Evolutionary conservation across 1,140 invertebrate genomes (phyloP).

Genomic region (Nephotettix cincticeps): DNA sequence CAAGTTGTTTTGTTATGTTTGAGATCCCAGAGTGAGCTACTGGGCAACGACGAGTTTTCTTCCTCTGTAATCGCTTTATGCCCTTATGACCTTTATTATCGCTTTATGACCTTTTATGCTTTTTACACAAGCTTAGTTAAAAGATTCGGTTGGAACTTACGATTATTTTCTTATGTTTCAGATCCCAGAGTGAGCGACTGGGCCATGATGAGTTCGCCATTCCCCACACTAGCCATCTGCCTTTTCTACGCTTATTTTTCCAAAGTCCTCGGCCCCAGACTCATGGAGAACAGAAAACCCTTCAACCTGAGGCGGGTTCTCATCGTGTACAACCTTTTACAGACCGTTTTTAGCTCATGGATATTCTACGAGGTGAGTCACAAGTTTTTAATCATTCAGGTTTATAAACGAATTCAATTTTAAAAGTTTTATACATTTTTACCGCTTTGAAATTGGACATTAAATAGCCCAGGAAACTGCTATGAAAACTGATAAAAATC

Average conservation of each 20-base stretch:
- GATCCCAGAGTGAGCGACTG: slow-evolving; percentile 88
- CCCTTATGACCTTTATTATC: slow-evolving; percentile 80
- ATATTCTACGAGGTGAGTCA: slow-evolving; percentile 85
- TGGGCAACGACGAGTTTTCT: slow-evolving; percentile 92
- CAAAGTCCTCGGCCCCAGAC: slow-evolving; percentile 75
- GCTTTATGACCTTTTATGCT: too few relatives aligned
- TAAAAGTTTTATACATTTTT: too few relatives aligned
- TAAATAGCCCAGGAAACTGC: too few relatives aligned
- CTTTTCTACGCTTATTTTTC: slow-evolving; percentile 83
- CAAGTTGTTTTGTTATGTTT: too few relatives aligned
- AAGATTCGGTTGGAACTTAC: too few relatives aligned
- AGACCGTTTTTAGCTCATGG: slow-evolving; percentile 88
- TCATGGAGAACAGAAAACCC: slow-evolving; percentile 90
- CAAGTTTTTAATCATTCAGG: too few relatives aligned
- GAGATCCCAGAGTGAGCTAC: slow-evolving; percentile 85
- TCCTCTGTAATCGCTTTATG: slow-evolving; percentile 85
- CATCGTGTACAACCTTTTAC: slow-evolving; percentile 84
- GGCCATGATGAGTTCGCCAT: slow-evolving; percentile 89
- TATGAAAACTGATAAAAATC: too few relatives aligned
- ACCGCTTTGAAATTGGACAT: too few relatives aligned
- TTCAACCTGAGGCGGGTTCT: slow-evolving; percentile 80
- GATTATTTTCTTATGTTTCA: too few relatives aligned
- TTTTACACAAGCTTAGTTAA: too few relatives aligned
- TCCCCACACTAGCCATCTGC: slow-evolving; percentile 82
- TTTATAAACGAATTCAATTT: too few relatives aligned